Evolutionary conservation across 1,140 invertebrate genomes (phyloP).

Genomic region (Zaprionus davidi): DNA sequence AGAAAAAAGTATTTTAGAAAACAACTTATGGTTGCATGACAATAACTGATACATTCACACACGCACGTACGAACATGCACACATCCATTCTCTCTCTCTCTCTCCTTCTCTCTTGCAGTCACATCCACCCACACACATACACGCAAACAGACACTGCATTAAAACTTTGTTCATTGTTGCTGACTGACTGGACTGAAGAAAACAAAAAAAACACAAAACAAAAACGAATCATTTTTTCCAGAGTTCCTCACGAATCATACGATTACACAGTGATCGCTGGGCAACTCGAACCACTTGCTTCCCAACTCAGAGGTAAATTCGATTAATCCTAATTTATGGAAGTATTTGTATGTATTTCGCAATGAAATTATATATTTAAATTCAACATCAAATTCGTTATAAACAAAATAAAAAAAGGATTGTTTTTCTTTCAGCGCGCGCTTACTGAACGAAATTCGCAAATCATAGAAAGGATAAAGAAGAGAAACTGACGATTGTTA

Average conservation of each 20-base stretch:
- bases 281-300: neutral
- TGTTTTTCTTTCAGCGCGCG: neutral
- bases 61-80: slow-evolving; percentile 11
- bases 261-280: neutral
- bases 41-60: slow-evolving; percentile 17
- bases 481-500: neutral
- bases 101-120: no score
- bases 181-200: slow-evolving; percentile 39
- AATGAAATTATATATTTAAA: no score
- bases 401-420: neutral
- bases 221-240: slow-evolving; percentile 22
- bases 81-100: neutral
- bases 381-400: neutral
- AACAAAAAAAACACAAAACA: slow-evolving; percentile 4
- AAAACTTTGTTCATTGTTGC: slow-evolving; percentile 66
- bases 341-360: neutral
- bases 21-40: slow-evolving; percentile 2
- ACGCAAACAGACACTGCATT: neutral
- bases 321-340: neutral
- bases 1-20: slow-evolving; percentile 36
- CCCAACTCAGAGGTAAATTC: neutral
- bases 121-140: neutral
- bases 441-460: neutral
- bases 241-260: neutral
- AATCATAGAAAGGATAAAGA: neutral